These are phyloP conservation scores for Drosophila mimica DNA, from an alignment of 2,888 invertebrate species.

Conservation along the genomic window DNA sequence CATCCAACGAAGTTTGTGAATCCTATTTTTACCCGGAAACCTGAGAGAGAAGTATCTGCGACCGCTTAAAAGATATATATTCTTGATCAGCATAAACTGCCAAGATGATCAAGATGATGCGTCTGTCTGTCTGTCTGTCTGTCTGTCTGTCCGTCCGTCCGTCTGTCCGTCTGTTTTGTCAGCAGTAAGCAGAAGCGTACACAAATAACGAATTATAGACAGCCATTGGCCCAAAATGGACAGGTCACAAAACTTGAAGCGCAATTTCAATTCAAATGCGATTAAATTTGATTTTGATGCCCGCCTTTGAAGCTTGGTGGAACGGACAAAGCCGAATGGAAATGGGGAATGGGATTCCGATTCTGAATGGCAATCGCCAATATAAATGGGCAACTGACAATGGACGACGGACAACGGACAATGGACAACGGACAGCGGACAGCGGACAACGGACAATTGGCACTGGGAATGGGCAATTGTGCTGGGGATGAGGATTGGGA, in stretches of 20 bases:
- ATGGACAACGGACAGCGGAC: not conserved
- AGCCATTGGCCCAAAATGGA: slow-evolving; percentile 29
- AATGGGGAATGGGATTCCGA: slow-evolving; percentile 22
- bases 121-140: not conserved
- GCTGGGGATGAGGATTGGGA: not conserved
- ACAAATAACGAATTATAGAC: slow-evolving; percentile 12
- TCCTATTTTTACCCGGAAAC: not conserved
- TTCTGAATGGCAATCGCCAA: slow-evolving; percentile 4
- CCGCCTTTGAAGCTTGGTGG: slow-evolving; percentile 63
- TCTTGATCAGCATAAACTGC: not conserved
- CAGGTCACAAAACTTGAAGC: slow-evolving; percentile 43
- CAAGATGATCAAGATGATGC: not conserved
- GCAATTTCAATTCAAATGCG: slow-evolving; percentile 70
- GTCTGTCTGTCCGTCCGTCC: not conserved
- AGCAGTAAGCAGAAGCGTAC: not conserved
- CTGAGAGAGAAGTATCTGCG: not conserved
- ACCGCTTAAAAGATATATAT: not conserved
- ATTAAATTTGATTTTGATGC: slow-evolving; percentile 69
- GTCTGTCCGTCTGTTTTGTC: not conserved
- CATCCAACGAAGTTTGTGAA: not conserved
- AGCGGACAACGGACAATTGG: not conserved
- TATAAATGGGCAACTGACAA: not conserved
- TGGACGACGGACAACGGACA: not conserved
- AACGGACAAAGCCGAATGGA: slow-evolving; percentile 24
- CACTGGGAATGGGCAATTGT: not conserved